These are phyloP conservation scores for Eristalis intricaria DNA, from an alignment of 2,888 invertebrate genomes.

Conservation along the genomic window DNA sequence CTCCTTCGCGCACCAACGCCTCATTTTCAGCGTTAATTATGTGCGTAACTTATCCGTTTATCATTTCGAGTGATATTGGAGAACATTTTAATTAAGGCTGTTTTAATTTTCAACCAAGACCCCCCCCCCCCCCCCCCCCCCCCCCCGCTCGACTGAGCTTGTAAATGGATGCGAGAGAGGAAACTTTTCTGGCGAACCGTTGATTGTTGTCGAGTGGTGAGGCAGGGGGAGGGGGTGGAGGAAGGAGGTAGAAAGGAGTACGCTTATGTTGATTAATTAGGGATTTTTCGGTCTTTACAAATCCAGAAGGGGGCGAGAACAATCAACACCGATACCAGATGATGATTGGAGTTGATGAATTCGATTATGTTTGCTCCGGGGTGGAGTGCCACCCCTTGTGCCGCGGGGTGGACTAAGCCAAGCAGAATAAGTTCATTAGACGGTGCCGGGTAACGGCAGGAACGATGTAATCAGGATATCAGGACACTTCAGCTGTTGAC, in stretches of 20 bases:
- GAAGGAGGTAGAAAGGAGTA: no score
- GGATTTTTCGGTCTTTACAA: slow-evolving; percentile 32
- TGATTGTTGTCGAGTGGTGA: no score
- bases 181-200: neutral
- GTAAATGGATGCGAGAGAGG: slow-evolving; percentile 14
- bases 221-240: neutral
- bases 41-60: slow-evolving; percentile 68
- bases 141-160: neutral
- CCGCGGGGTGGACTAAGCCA: slow-evolving; percentile 1
- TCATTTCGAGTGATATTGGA: slow-evolving; percentile 63
- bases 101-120: slow-evolving; percentile 29
- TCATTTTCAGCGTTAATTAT: slow-evolving; percentile 65
- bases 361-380: slow-evolving; percentile 40
- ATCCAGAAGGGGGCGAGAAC: slow-evolving; percentile 24
- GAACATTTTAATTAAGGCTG: slow-evolving; percentile 61
- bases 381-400: neutral
- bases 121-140: neutral
- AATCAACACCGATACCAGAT: slow-evolving; percentile 65
- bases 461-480: neutral
- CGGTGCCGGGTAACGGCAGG: neutral
- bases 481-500: neutral
- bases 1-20: slow-evolving; percentile 48
- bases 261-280: slow-evolving; percentile 4
- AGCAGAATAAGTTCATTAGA: slow-evolving; percentile 38
- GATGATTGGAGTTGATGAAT: slow-evolving; percentile 63